phyloP scores from a whole-genome alignment of 2,888 invertebrate species.

The Tenthredo amoena region DNA sequence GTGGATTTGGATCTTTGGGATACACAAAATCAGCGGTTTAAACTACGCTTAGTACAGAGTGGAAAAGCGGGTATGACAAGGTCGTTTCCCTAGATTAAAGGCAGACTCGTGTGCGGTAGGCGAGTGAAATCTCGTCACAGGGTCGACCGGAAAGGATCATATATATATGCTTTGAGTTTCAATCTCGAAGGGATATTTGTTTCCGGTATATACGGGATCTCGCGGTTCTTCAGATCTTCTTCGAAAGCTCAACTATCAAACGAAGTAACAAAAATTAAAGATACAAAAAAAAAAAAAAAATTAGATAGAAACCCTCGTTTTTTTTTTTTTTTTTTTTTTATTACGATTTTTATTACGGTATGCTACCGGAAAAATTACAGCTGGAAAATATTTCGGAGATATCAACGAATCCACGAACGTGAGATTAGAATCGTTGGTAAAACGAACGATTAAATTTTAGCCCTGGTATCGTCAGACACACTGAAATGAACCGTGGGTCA shows the following conservation, averaged over 20 bases:
- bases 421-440: neutral
- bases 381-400: neutral
- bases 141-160: neutral
- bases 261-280: neutral
- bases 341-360: too few species aligned
- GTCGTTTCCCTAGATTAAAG: slow-evolving; percentile 37
- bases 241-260: neutral
- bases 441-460: slow-evolving; percentile 15
- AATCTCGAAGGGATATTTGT: neutral
- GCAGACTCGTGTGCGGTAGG: neutral
- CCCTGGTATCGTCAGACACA: slow-evolving; percentile 7
- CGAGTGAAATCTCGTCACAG: slow-evolving; percentile 1
- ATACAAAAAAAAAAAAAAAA: neutral
- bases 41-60: slow-evolving; percentile 21
- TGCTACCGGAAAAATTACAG: neutral
- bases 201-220: neutral
- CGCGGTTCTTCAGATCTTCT: neutral
- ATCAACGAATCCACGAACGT: neutral
- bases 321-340: neutral
- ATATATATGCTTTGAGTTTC: neutral
- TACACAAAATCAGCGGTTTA: slow-evolving; percentile 14
- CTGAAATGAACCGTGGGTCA: slow-evolving; percentile 32
- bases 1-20: slow-evolving; percentile 6
- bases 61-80: slow-evolving; percentile 36
- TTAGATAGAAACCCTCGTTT: neutral